Evolutionary conservation across 2,888 invertebrate genomes (phyloP), one percentile per base, ranked within the genome.

Genomic region (Conchocele bisecta): DNA sequence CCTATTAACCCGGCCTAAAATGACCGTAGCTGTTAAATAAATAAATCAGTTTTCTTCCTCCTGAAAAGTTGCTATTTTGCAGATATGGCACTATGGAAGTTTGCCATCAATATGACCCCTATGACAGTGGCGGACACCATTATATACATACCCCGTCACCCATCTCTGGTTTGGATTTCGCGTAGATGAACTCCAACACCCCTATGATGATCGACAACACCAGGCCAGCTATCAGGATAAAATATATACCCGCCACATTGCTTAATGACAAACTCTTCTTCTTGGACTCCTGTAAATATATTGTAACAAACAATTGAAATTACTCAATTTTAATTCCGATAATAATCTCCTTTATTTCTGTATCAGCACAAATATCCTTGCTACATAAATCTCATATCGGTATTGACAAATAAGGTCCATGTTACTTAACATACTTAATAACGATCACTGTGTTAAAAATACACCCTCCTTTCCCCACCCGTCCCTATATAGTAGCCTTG

Each of bases 211-310:
- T 94, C 29, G 98, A 97, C 39, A 98, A 92, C 35, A 96, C 94
- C 73, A 99, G 93, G 50, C 99, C 99, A 35, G 96, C 97, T 87
- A 98, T 97, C 75, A 99, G 93, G 88, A 99, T 98, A 93, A 98
- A 99, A 93, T 99, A 99, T 89, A 99, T 97, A 41, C 99, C 99
- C 15, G 99, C 98, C 44, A 99, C 98, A 93, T 99, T 98, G 90
- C 96, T 97, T 76, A 99, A 92, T 35, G 98, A 97, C 89, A 99
- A 93, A 89, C 98, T 87, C 65, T 85, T 84, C 59, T 87, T 89
- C 56, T 85, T 84, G 5, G 88, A 87, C 88, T 96, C 96, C 94
- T 97, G 91, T 3, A 71, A 64, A 24, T n/a, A n/a, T n/a, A n/a
- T 17, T 17, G 41, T 20, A 41, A 22, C 15, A 41, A 13, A 4